Conservation (phyloP, 2,113 vertebrate genomes). For the Psophia crepitans region DNA sequence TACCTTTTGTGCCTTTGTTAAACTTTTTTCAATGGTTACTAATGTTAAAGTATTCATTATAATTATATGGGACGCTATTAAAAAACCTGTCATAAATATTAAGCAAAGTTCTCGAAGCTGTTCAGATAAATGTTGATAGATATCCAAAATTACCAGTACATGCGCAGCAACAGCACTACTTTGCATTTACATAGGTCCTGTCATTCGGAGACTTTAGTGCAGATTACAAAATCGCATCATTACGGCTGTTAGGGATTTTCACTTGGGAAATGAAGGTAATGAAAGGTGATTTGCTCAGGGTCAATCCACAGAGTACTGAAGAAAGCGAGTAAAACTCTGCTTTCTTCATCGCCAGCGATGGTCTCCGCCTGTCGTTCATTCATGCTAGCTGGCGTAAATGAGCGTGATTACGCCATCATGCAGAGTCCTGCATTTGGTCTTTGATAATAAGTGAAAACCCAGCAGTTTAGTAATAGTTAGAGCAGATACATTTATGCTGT, state of each 20-base stretch:
- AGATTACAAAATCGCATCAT: not conserved
- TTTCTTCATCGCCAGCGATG: not conserved
- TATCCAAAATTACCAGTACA: not conserved
- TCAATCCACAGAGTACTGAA: not conserved
- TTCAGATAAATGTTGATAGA: not conserved
- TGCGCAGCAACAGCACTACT: not conserved
- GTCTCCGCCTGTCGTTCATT: not conserved
- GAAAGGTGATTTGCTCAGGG: not conserved
- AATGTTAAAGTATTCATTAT: not conserved
- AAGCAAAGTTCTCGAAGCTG: not conserved
- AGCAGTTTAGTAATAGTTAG: not conserved
- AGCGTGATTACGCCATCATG: not conserved
- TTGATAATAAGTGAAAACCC: not conserved
- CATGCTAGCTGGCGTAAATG: not conserved
- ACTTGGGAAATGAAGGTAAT: not conserved
- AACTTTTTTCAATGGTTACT: not conserved
- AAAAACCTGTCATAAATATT: not conserved
- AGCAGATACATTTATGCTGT: not conserved
- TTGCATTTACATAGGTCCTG: not conserved
- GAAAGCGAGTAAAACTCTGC: not conserved
- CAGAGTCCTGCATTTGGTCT: not conserved
- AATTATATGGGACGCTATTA: not conserved
- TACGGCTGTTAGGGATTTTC: not conserved
- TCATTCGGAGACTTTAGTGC: not conserved
- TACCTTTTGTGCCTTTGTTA: conserved; percentile 4